Evolutionary conservation across 2,797 vertebrate genomes (phyloP).

Genomic region (Chlorospingus semifuscus): DNA sequence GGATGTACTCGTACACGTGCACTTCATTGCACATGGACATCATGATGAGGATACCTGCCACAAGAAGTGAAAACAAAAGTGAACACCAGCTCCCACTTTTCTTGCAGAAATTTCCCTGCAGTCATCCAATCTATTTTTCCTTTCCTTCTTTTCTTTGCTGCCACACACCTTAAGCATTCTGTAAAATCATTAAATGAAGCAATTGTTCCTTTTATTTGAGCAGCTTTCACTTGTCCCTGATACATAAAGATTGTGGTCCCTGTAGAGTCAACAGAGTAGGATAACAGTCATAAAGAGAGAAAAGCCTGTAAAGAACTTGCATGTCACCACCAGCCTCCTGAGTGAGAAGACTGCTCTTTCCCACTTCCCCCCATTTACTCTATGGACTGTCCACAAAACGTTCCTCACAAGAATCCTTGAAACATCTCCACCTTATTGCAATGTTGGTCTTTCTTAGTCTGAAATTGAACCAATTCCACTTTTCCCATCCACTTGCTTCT

Average conservation of each 20-base stretch:
- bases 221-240: not conserved
- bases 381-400: not conserved
- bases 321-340: not conserved
- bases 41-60: constrained; percentile 93
- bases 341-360: not conserved
- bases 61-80: not conserved
- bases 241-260: not conserved
- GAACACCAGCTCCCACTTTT: not conserved
- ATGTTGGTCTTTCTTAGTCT: not conserved
- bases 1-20: constrained; percentile 95
- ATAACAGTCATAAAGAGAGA: not conserved
- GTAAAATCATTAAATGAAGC: not conserved
- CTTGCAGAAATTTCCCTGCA: not conserved
- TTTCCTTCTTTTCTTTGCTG: not conserved
- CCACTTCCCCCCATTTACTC: not conserved
- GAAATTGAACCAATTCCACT: not conserved
- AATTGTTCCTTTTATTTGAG: not conserved
- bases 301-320: not conserved
- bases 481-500: not conserved
- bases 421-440: not conserved
- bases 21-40: constrained; percentile 93
- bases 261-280: not conserved
- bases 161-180: not conserved
- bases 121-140: not conserved
- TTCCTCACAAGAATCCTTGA: not conserved